Evolutionary conservation across 2,797 vertebrate species (phyloP).

Genomic region (Valencia hispanica): DNA sequence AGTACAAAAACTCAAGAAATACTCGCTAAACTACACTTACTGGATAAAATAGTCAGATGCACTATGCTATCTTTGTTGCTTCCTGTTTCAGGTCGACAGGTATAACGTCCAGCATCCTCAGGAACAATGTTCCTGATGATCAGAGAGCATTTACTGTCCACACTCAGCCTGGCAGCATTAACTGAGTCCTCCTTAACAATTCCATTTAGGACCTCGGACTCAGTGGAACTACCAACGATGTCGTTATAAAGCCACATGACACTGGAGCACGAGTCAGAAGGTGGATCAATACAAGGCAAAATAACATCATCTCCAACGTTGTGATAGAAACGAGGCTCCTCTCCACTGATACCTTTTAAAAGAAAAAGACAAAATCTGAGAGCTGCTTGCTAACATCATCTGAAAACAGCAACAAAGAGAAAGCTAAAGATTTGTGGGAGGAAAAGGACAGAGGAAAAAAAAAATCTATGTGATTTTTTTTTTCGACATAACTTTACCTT

Average conservation of each 20-base stretch:
- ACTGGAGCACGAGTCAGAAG: not conserved
- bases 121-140: slow-evolving; percentile 12
- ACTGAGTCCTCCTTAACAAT: rapidly evolving
- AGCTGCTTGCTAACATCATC: not conserved
- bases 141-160: slow-evolving; percentile 28
- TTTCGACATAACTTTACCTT: not conserved
- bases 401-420: not conserved
- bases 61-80: rapidly evolving
- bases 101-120: slow-evolving; percentile 25
- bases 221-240: rapidly evolving
- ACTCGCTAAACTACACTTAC: slow-evolving; percentile 17
- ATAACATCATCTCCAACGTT: not conserved
- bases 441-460: not conserved
- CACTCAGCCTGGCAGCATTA: slow-evolving; percentile 10
- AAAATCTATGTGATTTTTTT: not conserved
- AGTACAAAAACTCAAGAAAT: too few relatives aligned
- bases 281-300: not conserved
- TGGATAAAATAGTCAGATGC: slow-evolving; percentile 12
- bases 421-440: not conserved
- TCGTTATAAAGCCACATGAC: slow-evolving; percentile 9
- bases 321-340: not conserved
- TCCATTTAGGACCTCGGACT: rapidly evolving
- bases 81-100: rapidly evolving
- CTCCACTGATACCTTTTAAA: not conserved
- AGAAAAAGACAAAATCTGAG: not conserved